These are phyloP conservation scores for Acipenser oxyrinchus DNA, from an alignment of 2,797 vertebrate species.

Conservation along the genomic window DNA sequence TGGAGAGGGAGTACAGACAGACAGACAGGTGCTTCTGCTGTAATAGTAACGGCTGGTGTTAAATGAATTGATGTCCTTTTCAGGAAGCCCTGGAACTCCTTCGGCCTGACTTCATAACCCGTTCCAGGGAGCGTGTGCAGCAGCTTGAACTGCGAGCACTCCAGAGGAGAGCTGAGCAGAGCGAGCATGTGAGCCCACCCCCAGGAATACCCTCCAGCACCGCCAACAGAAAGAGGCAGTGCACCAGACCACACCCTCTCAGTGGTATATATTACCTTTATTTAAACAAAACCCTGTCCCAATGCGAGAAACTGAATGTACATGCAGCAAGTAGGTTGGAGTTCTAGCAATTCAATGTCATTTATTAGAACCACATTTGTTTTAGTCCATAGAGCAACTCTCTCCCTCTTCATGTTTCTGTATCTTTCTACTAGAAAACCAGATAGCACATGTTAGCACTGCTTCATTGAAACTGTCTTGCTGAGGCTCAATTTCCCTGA, in stretches of 20 bases:
- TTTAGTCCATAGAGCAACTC: background rate
- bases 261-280: slow-evolving; percentile 57
- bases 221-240: slow-evolving; percentile 55
- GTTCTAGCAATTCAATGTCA: too few species aligned
- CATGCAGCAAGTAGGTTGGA: too few species aligned
- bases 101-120: slow-evolving; percentile 78
- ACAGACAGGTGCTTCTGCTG: background rate
- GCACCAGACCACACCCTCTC: slow-evolving; percentile 80
- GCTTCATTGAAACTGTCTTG: background rate
- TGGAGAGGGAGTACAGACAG: background rate
- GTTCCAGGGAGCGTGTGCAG: slow-evolving; percentile 65
- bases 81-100: slow-evolving; percentile 75
- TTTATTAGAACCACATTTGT: background rate
- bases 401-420: too few species aligned
- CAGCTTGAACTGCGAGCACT: slow-evolving; percentile 60
- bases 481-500: background rate
- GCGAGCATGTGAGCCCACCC: slow-evolving; percentile 17
- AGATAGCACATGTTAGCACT: background rate
- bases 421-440: background rate
- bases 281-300: too few species aligned
- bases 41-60: background rate
- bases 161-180: slow-evolving; percentile 54
- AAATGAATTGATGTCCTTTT: background rate
- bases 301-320: too few species aligned
- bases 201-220: slow-evolving; percentile 35